Percentiles rank a stretch among this genome's conserved stretches.
phyloP scores from a whole-genome alignment of 2,113 vertebrate species.

The Hippopotamus amphibius region DNA sequence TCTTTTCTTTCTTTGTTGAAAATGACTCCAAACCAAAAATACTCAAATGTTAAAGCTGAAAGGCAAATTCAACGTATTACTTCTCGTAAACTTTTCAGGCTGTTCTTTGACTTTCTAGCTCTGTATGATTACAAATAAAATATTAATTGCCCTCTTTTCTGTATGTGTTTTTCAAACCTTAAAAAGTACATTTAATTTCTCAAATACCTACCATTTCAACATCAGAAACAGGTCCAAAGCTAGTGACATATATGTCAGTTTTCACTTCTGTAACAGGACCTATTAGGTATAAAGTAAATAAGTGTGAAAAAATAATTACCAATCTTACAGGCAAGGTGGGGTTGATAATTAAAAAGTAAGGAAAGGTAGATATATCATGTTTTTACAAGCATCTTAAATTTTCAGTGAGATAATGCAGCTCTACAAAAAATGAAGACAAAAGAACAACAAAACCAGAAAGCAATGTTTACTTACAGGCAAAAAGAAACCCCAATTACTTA shows the following conservation, averaged over 20 bases:
- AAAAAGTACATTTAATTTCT: constrained; percentile 74
- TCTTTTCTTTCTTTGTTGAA: constrained; percentile 18
- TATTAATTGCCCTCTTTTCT: constrained; percentile 72
- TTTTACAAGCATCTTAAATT: constrained; percentile 23
- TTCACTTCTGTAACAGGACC: constrained; percentile 98
- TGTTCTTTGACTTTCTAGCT: constrained; percentile 79
- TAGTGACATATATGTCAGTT: constrained; percentile 98
- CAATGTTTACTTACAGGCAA: neutral
- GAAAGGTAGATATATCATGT: neutral
- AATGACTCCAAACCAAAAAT: neutral
- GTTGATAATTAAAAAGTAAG: constrained; percentile 60
- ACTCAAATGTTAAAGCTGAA: neutral
- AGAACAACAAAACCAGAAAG: constrained; percentile 31
- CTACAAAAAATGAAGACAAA: constrained; percentile 9
- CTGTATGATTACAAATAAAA: constrained; percentile 79
- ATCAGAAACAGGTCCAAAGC: constrained; percentile 98
- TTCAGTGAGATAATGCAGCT: constrained; percentile 48
- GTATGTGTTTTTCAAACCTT: constrained; percentile 78
- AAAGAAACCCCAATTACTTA: constrained; percentile 53
- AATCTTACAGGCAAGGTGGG: constrained; percentile 81
- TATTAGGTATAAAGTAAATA: constrained; percentile 85
- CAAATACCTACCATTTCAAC: constrained; percentile 96
- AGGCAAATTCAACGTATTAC: neutral
- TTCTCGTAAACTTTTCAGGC: constrained; percentile 58
- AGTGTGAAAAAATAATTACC: constrained; percentile 85